Conservation (phyloP, 2,888 invertebrate genomes). For the Bellardia bayeri region DNA sequence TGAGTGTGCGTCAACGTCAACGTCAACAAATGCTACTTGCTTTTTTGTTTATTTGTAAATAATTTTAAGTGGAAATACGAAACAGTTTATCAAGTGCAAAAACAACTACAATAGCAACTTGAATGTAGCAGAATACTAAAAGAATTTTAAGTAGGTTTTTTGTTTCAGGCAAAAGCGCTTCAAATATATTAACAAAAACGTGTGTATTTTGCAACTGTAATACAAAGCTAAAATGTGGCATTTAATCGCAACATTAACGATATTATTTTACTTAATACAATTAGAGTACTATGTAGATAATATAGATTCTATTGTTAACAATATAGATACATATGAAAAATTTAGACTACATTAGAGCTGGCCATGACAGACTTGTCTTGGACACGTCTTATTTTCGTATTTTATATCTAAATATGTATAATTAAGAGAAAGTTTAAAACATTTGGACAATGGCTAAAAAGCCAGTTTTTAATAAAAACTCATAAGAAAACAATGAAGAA, state of each 20-base stretch:
- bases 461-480: no score
- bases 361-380: no score
- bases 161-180: conserved; percentile 11
- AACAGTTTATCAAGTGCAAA: conserved; percentile 54
- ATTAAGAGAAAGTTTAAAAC: no score
- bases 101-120: conserved; percentile 31
- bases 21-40: conserved; percentile 32
- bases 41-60: conserved; percentile 49
- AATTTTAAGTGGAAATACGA: conserved; percentile 64
- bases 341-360: no score
- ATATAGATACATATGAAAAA: no score
- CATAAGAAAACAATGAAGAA: no score
- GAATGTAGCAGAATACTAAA: conserved; percentile 52
- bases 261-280: not conserved
- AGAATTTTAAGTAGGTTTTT: conserved; percentile 43
- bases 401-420: no score
- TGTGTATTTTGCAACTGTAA: not conserved
- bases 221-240: not conserved
- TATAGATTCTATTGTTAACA: no score
- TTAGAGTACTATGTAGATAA: no score
- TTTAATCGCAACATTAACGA: no score
- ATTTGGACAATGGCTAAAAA: no score
- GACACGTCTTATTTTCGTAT: no score
- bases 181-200: conserved; percentile 16
- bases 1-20: conserved; percentile 3